Base-by-base conservation (phyloP, 2,113 vertebrate species). In the Megalops atlanticus region DNA sequence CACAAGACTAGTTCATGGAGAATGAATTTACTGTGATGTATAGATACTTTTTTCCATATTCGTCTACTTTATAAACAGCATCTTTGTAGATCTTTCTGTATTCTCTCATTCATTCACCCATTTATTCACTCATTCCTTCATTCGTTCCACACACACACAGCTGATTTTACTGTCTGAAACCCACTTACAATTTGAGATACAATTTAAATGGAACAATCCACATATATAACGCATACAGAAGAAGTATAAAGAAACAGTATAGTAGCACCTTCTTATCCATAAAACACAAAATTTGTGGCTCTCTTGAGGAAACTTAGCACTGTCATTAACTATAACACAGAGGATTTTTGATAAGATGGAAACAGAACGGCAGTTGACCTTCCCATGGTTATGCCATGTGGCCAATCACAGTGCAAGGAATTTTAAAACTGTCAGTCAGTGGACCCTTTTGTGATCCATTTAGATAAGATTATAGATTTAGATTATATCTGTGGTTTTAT, bases 71-170 rank as follows among this genome's bases (percentile, higher is more conserved):
- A 10, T 45, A 10, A 6, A 64, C n/a, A 64, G 31, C n/a, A n/a
- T n/a, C n/a, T n/a, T 3, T 58, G 38, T 81, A 49, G 72, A 83
- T 52, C 74, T 75, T 79, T 83, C 71, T 49, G 71, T 14, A 71
- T 14, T 33, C 68, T 74, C 70, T 76, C 80, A 83, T 12, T 36
- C 49, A 80, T 81, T 79, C 43, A 43, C 21, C 24, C 87, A 89
- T 45, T 78, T 89, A 74, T 85, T 86, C 83, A 88, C 82, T 82
- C 84, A 80, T 82, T 84, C 70, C 72, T 87, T 85, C 64, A 68
- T 80, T 43, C n/a, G 38, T 47, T 38, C 33, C 45, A 35, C 43
- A 72, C 58, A 72, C n/a, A 35, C 40, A 40, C 58, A 77, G 76
- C 74, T 73, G 73, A 82, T 76, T 70, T 76, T 2, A 68, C 21